These are phyloP conservation scores for Brachionus sp. DNA, from an alignment of 1,140 invertebrate genomes.

Conservation along the genomic window DNA sequence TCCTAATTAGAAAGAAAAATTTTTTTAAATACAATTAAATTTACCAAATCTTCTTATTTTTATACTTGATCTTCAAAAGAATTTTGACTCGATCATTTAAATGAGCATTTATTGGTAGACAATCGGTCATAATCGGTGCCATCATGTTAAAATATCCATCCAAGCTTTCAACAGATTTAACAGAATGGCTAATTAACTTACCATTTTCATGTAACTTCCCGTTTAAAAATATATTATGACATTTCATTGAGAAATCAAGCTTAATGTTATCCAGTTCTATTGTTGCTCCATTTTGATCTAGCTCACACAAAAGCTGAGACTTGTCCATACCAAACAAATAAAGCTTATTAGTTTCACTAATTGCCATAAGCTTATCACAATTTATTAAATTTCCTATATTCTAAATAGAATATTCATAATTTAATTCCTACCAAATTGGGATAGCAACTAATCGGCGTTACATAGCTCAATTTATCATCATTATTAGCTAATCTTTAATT, in stretches of 20 bases:
- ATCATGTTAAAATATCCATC: background rate
- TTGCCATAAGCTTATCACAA: background rate
- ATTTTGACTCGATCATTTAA: constrained; percentile 7
- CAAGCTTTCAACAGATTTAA: background rate
- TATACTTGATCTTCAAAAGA: background rate
- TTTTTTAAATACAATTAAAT: background rate
- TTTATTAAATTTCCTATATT: background rate
- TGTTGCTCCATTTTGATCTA: background rate
- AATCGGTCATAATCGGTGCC: background rate
- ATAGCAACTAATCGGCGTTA: background rate
- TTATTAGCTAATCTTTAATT: background rate
- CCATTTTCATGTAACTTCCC: background rate
- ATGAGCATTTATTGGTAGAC: constrained; percentile 9
- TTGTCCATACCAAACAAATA: constrained; percentile 7
- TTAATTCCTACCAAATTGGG: background rate
- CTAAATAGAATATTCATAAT: background rate
- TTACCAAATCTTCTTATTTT: background rate
- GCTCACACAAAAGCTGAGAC: background rate
- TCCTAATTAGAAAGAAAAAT: background rate
- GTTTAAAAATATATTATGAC: background rate
- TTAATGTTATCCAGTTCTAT: background rate
- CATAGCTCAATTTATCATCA: background rate
- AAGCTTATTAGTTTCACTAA: constrained; percentile 23
- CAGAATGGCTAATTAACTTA: background rate
- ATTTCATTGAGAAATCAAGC: background rate